Base-by-base conservation (phyloP, 1,140 invertebrate genomes). In the Laupala kohalensis region DNA sequence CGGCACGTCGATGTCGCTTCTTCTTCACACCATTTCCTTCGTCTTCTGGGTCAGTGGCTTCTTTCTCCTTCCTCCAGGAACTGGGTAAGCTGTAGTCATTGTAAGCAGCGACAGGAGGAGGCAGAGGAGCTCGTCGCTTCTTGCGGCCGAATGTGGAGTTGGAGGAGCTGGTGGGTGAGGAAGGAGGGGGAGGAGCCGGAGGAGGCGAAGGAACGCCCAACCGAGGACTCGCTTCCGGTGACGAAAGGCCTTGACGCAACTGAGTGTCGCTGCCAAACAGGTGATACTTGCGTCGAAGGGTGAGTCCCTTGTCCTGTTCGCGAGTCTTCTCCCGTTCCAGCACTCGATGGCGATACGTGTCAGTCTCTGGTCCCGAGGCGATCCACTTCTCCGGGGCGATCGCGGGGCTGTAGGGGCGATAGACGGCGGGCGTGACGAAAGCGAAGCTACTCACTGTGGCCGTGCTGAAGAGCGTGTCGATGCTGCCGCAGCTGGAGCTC, bases 371-470 rank as follows among this genome's bases (percentile, higher is more conserved):
- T 15, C 80, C 81, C 5, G 78, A 76, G 24, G 81, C 76, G 71
- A 86, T 79, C 75, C 77, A 75, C 76, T 81, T 78, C 76, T 83
- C 74, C 68, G 80, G 75, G 67, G 76, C 74, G 25, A 76, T 75
- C 62, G 76, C 74, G 64, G 79, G 72, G 62, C 80, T 75, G 76
- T 79, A 77, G 77, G 85, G 82, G 64, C 78, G 76, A 75, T 85
- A 85, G 28, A 79, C 77, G 25, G 79, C 77, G 4, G 86, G 84
- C n/a, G 83, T 78, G 68, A 88, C 78, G 76, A 89, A 91, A 6
- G 88, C 85, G 77, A 92, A 91, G 75, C 89, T 90, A 6, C 83
- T 86, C 0, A 87, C 87, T 0, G 89, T 90, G 23, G 88, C 85
- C 23, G 87, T 89, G 75, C 89, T 91, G 74, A 87, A 84, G 25